These are phyloP conservation scores for Diaphora mendica DNA, from an alignment of 2,888 invertebrate species.

Conservation along the genomic window DNA sequence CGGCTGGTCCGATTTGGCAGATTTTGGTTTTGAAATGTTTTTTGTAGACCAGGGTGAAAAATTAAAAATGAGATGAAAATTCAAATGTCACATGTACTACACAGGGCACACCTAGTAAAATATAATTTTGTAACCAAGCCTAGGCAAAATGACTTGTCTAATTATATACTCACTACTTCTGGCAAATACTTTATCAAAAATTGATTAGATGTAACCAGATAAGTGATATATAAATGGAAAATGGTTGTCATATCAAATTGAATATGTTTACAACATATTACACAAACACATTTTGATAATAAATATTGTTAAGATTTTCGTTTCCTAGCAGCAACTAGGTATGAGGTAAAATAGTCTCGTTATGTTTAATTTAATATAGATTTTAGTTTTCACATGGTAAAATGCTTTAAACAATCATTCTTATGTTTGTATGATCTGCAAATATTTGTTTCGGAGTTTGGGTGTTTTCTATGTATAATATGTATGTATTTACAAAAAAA, in stretches of 20 bases:
- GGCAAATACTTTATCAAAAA: conserved; percentile 7
- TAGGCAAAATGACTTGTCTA: neutral
- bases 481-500: too few species aligned
- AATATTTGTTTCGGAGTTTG: too few species aligned
- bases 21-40: too few species aligned
- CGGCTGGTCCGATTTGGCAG: too few species aligned
- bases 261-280: conserved; percentile 2
- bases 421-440: too few species aligned
- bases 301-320: neutral
- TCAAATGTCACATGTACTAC: too few species aligned
- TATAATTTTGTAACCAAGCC: neutral
- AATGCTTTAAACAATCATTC: neutral
- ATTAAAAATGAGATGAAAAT: too few species aligned
- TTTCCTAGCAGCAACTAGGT: neutral
- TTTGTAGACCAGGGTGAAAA: too few species aligned
- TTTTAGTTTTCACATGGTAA: neutral
- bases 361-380: neutral
- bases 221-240: conserved; percentile 4
- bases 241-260: neutral
- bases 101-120: too few species aligned
- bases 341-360: neutral
- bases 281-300: neutral
- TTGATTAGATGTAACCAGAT: conserved; percentile 33
- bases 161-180: neutral
- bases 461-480: too few species aligned